Percentiles rank a stretch among this genome's conserved stretches.
Conservation (phyloP, 1,140 invertebrate genomes). For the Drosophila lacteicornis region DNA sequence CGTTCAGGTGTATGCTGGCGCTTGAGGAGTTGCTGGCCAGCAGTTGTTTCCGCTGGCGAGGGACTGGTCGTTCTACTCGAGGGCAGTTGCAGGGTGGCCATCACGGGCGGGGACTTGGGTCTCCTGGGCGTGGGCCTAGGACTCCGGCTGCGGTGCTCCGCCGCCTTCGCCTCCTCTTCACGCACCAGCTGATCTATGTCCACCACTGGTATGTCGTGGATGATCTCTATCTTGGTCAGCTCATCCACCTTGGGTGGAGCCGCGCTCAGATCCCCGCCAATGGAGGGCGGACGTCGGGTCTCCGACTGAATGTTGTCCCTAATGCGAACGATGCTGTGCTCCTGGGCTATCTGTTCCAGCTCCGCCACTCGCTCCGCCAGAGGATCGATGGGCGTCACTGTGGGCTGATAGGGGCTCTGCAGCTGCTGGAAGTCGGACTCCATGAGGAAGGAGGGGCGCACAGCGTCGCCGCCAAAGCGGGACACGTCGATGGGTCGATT, state of each 20-base stretch:
- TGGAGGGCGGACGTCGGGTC: conserved; percentile 63
- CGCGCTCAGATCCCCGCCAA: conserved; percentile 54
- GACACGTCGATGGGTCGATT: conserved; percentile 80
- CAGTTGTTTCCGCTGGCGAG: conserved; percentile 10
- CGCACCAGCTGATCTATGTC: conserved; percentile 68
- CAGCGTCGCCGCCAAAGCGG: conserved; percentile 64
- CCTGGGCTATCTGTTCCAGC: conserved; percentile 64
- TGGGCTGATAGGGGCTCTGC: conserved; percentile 56
- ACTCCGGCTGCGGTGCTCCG: conserved; percentile 70
- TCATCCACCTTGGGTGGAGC: conserved; percentile 63
- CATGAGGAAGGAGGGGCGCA: conserved; percentile 56
- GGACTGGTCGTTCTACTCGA: conserved; percentile 56
- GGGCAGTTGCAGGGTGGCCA: conserved; percentile 61
- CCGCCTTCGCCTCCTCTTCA: conserved; percentile 62
- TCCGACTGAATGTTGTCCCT: conserved; percentile 73
- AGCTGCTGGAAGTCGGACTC: conserved; percentile 58
- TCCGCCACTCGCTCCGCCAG: conserved; percentile 67
- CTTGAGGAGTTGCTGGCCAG: conserved; percentile 52
- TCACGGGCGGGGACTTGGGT: conserved; percentile 61
- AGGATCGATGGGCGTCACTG: conserved; percentile 61
- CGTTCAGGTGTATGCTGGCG: conserved; percentile 74
- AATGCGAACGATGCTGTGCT: conserved; percentile 71
- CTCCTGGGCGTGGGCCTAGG: conserved; percentile 63
- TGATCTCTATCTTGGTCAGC: conserved; percentile 69
- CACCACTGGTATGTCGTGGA: conserved; percentile 58